Base-by-base conservation (phyloP, 1,140 invertebrate species). In the Drosophila pruinosa region DNA sequence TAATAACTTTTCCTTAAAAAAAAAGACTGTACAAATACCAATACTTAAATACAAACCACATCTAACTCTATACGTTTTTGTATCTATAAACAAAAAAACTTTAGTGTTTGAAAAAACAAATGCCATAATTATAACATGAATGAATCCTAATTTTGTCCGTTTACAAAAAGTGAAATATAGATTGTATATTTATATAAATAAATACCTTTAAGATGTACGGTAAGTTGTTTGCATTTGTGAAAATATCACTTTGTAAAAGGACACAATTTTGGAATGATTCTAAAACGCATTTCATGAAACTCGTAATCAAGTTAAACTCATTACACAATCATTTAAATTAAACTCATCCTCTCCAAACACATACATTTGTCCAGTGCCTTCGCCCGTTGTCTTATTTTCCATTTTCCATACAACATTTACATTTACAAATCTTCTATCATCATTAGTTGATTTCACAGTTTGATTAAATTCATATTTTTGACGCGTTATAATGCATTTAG, bases 21-120 rank as follows among this genome's bases (percentile, higher is more conserved):
- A 82, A 50, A n/a, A n/a, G n/a, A 45, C 68, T 75, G 61, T 58
- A 71, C 68, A 64, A 63, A 47, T 63, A 53, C 48, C 34, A 63
- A 39, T 62, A 41, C 26, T 17, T 8, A 45, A 47, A 54, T 72
- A 56, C 31, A 54, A 53, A 52, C 26, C 43, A 68, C 47, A 72
- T 48, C 12, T 67, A 74, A 39, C 56, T 67, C 73, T 72, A 38
- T 79, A 85, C 64, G 80, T 86, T 85, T 85, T 85, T 86, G 81
- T 80, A 86, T 85, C 71, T 70, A 53, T 67, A 67, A 43, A 34
- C 36, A 39, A 58, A 12, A 53, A 78, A 34, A 10, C 22, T 17
- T 14, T 10, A 45, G 45, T 17, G 57, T 3, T n/a, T n/a, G 8
- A 58, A 59, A 50, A 12, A 22, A 7, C 28, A 24, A 62, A 41